Evolutionary conservation across 2,797 vertebrate species (phyloP), one percentile per base, ranked within the genome.

Genomic region (Sebastes nivosus): DNA sequence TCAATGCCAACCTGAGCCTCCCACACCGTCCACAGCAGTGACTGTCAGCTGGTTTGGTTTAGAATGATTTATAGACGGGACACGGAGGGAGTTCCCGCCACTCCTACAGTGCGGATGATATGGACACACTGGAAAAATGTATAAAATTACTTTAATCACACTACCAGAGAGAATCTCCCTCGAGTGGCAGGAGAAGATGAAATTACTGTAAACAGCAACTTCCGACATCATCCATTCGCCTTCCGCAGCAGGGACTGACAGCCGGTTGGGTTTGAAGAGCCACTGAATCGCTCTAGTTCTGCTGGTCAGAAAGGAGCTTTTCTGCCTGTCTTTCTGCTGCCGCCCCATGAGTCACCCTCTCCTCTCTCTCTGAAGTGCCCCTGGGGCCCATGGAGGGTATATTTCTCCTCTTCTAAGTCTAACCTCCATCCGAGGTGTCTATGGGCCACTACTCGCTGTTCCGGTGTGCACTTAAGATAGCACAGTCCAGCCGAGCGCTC

Each of bases 391-490:
- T n/a, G 58, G 66, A 82, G 68, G 74, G 65, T 79, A 60, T 85
- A 85, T 88, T 82, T 57, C 69, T 80, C 32, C 83, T 85, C 67
- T 86, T 82, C 76, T 54, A 82, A 75, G 60, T 66, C 78, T 36
- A 76, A 79, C 80, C 81, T 84, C 78, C 80, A 74, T 82, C 81
- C 4, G 60, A 92, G 87, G 92, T 87, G 88, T 93, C 86, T 78
- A 80, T 54, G 80, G 85, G 65, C 71, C 55, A 57, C 79, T 63
- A 61, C 87, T 82, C 60, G n/a, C 83, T 50, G 58, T 87, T 79
- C 82, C 84, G 64, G 79, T 78, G 80, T 79, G 87, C 91, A 90
- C 92, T 94, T 90, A 75, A 92, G 92, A 91, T 92, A 90, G 81
- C 77, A 2, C 42, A 8, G 85, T 46, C 73, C 65, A 54, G 67